Conservation (phyloP, 1,140 invertebrate species). For the Brachystomella parvula region DNA sequence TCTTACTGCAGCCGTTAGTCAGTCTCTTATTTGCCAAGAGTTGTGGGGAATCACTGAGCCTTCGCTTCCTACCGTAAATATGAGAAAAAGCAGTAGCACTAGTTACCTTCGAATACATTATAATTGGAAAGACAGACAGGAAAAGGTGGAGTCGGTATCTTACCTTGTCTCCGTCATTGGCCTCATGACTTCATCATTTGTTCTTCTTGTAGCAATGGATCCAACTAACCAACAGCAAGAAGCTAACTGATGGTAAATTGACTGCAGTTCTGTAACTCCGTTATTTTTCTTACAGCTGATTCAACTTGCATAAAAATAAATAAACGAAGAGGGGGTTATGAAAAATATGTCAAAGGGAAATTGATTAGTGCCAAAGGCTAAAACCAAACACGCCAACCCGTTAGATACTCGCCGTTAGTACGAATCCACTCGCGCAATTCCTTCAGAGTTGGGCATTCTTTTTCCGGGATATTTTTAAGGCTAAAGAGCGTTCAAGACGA, state of each 20-base stretch:
- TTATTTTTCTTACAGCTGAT: too few relatives aligned
- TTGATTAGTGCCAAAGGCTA: slow-evolving; percentile 1
- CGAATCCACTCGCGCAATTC: too few relatives aligned
- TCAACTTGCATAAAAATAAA: too few relatives aligned
- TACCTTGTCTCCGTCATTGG: slow-evolving; percentile 26
- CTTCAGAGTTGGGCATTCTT: too few relatives aligned
- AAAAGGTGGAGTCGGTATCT: not conserved
- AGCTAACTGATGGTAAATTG: not conserved
- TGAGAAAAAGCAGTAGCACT: slow-evolving; percentile 6
- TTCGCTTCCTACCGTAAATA: slow-evolving; percentile 23
- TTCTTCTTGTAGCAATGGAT: slow-evolving; percentile 7
- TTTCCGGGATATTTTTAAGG: too few relatives aligned
- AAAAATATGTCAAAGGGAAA: not conserved
- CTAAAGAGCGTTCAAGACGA: too few relatives aligned
- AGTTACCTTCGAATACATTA: not conserved
- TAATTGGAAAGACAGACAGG: not conserved
- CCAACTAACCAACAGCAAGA: not conserved
- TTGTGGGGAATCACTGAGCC: slow-evolving; percentile 22
- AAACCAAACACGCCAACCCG: too few relatives aligned
- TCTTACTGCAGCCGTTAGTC: slow-evolving; percentile 27
- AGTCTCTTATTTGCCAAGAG: slow-evolving; percentile 25
- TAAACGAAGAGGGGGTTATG: not conserved
- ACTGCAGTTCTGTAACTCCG: too few relatives aligned
- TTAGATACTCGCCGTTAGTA: too few relatives aligned
- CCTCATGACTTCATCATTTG: slow-evolving; percentile 17